Evolutionary conservation across 1,140 invertebrate species (phyloP).

Genomic region (Drosophila bipectinata): DNA sequence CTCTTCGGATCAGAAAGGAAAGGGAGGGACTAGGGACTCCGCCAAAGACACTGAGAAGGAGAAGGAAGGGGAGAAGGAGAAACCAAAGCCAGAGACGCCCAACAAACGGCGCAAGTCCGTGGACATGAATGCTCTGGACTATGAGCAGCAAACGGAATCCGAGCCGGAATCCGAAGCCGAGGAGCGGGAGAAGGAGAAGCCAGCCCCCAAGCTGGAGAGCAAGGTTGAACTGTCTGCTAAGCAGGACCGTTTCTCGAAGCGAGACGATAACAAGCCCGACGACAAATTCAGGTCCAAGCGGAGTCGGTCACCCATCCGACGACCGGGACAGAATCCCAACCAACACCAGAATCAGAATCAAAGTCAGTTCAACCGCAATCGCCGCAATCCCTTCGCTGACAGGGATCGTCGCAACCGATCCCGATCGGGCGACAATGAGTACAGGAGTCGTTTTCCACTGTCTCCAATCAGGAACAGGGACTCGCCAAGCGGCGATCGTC

Average conservation of each 20-base stretch:
- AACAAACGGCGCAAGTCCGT: constrained; percentile 67
- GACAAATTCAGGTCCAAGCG: constrained; percentile 32
- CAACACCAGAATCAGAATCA: constrained; percentile 28
- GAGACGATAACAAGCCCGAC: constrained; percentile 38
- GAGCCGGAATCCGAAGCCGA: constrained; percentile 56
- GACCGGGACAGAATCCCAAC: constrained; percentile 27
- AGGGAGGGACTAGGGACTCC: constrained; percentile 38
- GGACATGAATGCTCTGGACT: constrained; percentile 81
- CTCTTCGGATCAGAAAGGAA: constrained; percentile 34
- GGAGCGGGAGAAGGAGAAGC: constrained; percentile 26
- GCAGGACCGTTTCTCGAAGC: constrained; percentile 24
- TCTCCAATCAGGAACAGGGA: constrained; percentile 60
- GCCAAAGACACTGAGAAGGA: constrained; percentile 43
- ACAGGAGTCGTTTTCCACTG: constrained; percentile 70
- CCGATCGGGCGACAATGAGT: constrained; percentile 65
- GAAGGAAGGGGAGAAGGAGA: constrained; percentile 52
- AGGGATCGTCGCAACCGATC: constrained; percentile 69
- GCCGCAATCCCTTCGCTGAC: constrained; percentile 73
- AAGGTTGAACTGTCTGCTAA: constrained; percentile 15
- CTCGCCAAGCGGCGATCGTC: constrained; percentile 55
- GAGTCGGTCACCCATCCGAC: constrained; percentile 46
- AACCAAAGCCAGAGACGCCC: constrained; percentile 38
- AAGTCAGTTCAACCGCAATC: constrained; percentile 48
- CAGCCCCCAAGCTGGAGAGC: constrained; percentile 28
- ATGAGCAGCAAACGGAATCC: constrained; percentile 77